Percentiles rank a stretch among this genome's conserved stretches.
These are phyloP conservation scores for Caenorhabditis afra DNA, from an alignment of 2,888 invertebrate species.

Conservation along the genomic window DNA sequence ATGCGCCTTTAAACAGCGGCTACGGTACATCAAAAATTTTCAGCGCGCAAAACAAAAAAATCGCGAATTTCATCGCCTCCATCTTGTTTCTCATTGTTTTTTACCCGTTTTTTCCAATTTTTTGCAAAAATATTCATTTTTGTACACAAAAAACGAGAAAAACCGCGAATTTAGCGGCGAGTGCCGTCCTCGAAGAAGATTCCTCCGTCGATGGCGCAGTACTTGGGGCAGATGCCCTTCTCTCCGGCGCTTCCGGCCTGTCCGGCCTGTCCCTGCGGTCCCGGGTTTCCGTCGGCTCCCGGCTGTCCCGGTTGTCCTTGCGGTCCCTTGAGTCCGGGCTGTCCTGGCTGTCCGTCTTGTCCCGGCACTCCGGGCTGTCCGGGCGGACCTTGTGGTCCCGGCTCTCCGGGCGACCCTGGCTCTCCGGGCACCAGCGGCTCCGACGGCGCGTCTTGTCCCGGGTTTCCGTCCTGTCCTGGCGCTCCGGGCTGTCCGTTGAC, in stretches of 20 bases:
- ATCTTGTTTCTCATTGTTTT: too few species aligned
- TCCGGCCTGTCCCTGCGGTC: conserved; percentile 53
- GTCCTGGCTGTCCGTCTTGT: conserved; percentile 63
- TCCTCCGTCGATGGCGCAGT: conserved; percentile 67
- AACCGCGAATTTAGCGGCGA: conserved; percentile 31
- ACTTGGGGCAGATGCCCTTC: conserved; percentile 66
- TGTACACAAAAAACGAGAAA: not conserved
- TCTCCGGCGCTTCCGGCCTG: conserved; percentile 56
- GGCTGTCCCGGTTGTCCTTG: conserved; percentile 66
- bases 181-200: conserved; percentile 68
- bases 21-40: too few species aligned
- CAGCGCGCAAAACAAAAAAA: too few species aligned
- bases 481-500: conserved; percentile 65
- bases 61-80: too few species aligned
- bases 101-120: too few species aligned
- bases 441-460: conserved; percentile 66
- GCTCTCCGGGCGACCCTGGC: conserved; percentile 48
- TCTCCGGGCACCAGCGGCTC: conserved; percentile 53
- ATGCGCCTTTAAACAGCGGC: too few species aligned
- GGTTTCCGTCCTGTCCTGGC: conserved; percentile 67
- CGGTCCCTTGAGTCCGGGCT: conserved; percentile 61
- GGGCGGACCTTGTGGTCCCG: conserved; percentile 71
- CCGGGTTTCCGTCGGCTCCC: conserved; percentile 67
- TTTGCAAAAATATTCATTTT: not conserved
- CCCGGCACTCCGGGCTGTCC: conserved; percentile 70